Base-by-base conservation (phyloP, 2,113 vertebrate genomes). In the Hemichromis elongatus region DNA sequence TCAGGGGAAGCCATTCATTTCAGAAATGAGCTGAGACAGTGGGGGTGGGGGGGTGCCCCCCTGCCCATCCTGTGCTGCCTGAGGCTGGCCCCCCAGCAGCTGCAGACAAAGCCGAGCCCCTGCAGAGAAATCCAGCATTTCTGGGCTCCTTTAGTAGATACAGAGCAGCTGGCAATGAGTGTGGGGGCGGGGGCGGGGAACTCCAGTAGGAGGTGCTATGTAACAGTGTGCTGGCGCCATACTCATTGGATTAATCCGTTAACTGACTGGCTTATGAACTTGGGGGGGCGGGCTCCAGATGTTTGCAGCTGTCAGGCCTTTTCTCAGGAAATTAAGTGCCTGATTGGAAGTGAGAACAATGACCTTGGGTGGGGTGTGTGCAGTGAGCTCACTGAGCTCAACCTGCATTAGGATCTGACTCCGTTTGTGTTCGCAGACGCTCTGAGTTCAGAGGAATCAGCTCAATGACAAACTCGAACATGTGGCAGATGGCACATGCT, bases 51-150 rank as follows among this genome's bases (percentile, higher is more conserved):
- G 56, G 13, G n/a, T 47, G 75, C 40, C 7, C 63, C 73, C 42
- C 47, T 24, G 61, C 33, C 4, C 30, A 81, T 47, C 89, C 96
- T 96, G 96, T 96, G 95, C 96, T 90, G 96, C 96, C 96, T 94
- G 94, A 94, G 95, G 93, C 96, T 18, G 92, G 94, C 94, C 89
- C 81, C 90, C 95, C 96, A 96, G 96, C 95, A 95, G 95, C 95
- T 93, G 93, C 93, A 91, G 92, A 97, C 97, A 97, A 97, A 68
- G 63, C 63, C 97, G 96, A 7, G 26, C 9, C 24, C 50, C 19
- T 47, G 45, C 10, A 33, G 82, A 35, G 83, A 56, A 63, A 80
- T 79, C 59, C 35, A 42, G 63, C 4, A 42, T 68, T 24, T 68
- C n/a, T 68, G 63, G 63, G 63, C n/a, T 68, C 7, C 0, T 16